Evolutionary conservation across 2,888 invertebrate species (phyloP), one percentile per base, ranked within the genome.

Genomic region (Timema cristinae): DNA sequence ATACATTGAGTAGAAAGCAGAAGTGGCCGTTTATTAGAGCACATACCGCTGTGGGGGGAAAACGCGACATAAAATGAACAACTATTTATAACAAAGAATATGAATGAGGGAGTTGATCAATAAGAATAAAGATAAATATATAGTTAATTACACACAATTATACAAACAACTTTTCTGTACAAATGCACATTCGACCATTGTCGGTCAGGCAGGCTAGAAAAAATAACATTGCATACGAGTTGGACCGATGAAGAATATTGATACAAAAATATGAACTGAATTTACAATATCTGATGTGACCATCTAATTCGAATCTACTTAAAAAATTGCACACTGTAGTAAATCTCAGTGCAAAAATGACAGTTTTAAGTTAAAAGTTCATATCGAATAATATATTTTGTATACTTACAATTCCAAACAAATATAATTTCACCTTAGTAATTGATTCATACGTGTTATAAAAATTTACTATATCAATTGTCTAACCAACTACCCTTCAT

Each of bases 231-330:
- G 56, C 50, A 56, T 72, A 70, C 66, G 74, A 69, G 68, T 69
- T 69, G 72, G 72, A 71, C 73, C 50, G 63, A 56, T 72, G 72
- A 73, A 71, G 73, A 75, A 75, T 73, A 73, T 73, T 73, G 70
- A 73, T 75, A 75, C 73, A 75, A 75, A 75, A 75, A 75, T 75
- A 75, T 75, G 69, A 73, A 73, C 75, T 71, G 66, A 75, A 73
- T 75, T 73, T 75, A 75, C 73, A 75, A 71, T 73, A 67, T 75
- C 59, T 61, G 63, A 66, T 52, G 73, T 75, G 71, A 66, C 56
- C 73, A 59, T 66, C 54, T 72, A 66, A 32, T 50, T 66, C 11
- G 56, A 68, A 70, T 66, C 51, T 47, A 32, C 32, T 32, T 32
- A 61, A 61, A 61, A 61, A 6, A 47, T 61, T 32, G 61, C 61